Evolutionary conservation across 2,888 invertebrate genomes (phyloP).

Genomic region (Neoscelio sp.): DNA sequence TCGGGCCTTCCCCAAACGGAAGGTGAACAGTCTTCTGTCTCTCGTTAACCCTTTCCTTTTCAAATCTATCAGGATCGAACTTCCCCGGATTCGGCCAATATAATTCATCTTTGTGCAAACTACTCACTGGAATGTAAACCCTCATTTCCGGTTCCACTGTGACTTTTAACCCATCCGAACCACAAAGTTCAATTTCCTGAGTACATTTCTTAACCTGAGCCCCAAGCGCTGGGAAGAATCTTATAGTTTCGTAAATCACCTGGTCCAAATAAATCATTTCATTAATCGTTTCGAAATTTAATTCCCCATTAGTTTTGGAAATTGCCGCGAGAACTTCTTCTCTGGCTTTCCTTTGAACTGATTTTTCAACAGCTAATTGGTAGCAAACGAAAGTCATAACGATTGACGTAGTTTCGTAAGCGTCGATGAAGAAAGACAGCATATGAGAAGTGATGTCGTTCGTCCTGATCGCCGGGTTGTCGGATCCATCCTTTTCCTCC

Average conservation of each 20-base stretch:
- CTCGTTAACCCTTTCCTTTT: slow-evolving; percentile 70
- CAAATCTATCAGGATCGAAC: slow-evolving; percentile 77
- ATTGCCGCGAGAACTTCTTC: slow-evolving; percentile 81
- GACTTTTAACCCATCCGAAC: slow-evolving; percentile 70
- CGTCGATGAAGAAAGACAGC: slow-evolving; percentile 84
- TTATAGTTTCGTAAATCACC: slow-evolving; percentile 77
- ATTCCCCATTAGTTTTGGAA: slow-evolving; percentile 75
- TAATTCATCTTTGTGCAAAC: slow-evolving; percentile 73
- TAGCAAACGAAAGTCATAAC: slow-evolving; percentile 82
- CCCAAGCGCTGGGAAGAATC: slow-evolving; percentile 60
- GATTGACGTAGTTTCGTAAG: slow-evolving; percentile 84
- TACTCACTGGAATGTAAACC: slow-evolving; percentile 69
- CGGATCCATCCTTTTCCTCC: slow-evolving; percentile 81
- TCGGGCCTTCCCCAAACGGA: slow-evolving; percentile 77
- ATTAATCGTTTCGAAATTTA: slow-evolving; percentile 82
- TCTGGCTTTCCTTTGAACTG: slow-evolving; percentile 82
- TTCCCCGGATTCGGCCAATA: slow-evolving; percentile 71
- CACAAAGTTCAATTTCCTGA: slow-evolving; percentile 61
- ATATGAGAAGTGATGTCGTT: slow-evolving; percentile 76
- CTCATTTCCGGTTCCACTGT: slow-evolving; percentile 64
- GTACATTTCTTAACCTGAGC: slow-evolving; percentile 67
- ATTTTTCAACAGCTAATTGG: slow-evolving; percentile 81
- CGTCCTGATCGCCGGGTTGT: slow-evolving; percentile 71
- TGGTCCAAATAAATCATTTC: slow-evolving; percentile 84
- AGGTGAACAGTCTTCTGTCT: slow-evolving; percentile 70